Base-by-base conservation (phyloP, 2,113 vertebrate species). In the Raja brachyura region DNA sequence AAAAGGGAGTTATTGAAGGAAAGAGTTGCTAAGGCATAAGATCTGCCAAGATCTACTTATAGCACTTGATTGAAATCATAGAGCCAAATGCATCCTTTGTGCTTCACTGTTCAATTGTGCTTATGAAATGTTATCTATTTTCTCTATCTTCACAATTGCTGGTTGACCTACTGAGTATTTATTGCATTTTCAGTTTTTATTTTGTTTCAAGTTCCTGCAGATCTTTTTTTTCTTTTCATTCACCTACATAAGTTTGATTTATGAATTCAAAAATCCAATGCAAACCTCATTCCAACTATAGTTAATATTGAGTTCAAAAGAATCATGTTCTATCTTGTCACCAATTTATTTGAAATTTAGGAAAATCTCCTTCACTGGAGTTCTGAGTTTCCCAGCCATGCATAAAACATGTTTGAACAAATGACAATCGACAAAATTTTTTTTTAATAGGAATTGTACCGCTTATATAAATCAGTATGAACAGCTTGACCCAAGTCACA, bases 341-440 rank as follows among this genome's bases (percentile, higher is more conserved):
- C 39, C 20, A 92, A 13, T 92, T 92, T 73, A 11, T 92, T 92
- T 73, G 4, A 73, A 85, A 88, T 10, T 25, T 22, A 48, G 10
- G 5, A 22, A 20, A 66, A 31, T 18, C 20, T 20, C 88, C 63
- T n/a, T 63, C 88, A 39, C 14, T 1, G 63, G 63, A 70, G 10
- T 73, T 61, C 3, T 90, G 66, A 4, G 33, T 28, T 92, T 54
- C 33, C 48, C 66, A 73, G 66, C 18, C 66, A 70, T 2, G 9
- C 88, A 90, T 31, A 33, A 85, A 90, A 90, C 88, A 92, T 73
- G 90, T 92, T 73, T 48, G 31, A 92, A 70, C 66, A 74, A 92
- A 73, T 68, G 7, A 92, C 22, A 4, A 25, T 92, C 9, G 11
- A 39, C 31, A 13, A 48, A 28, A 74, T n/a, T n/a, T n/a, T n/a